phyloP scores from a whole-genome alignment of 2,797 vertebrate genomes.

The Arrhamphus sclerolepis region DNA sequence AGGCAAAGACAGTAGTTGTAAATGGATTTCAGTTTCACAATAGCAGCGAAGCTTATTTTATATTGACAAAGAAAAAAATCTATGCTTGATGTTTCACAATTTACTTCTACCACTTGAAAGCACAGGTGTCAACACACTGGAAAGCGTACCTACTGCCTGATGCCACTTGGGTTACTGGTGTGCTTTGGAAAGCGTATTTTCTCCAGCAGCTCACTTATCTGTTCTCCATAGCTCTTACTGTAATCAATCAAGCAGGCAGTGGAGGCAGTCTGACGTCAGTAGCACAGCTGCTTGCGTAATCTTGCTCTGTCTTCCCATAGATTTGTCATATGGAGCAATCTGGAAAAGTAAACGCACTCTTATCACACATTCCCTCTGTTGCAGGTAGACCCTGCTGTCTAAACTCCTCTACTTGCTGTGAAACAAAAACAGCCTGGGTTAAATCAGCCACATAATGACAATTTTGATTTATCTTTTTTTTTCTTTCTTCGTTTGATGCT shows the following conservation, averaged over 20 bases:
- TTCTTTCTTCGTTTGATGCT: no score
- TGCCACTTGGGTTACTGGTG: slow-evolving; percentile 26
- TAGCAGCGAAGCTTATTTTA: no score
- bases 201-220: slow-evolving; percentile 28
- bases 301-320: slow-evolving; percentile 52
- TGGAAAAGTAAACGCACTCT: slow-evolving; percentile 67
- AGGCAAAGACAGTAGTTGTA: not conserved
- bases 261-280: slow-evolving; percentile 65
- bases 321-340: slow-evolving; percentile 60
- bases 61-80: no score
- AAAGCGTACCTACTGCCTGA: not conserved
- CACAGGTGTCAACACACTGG: slow-evolving; percentile 5
- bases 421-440: not conserved
- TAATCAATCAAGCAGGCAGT: slow-evolving; percentile 73
- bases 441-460: slow-evolving; percentile 9
- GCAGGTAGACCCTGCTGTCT: slow-evolving; percentile 14
- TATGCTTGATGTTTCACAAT: no score
- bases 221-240: slow-evolving; percentile 47
- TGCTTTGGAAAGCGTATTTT: slow-evolving; percentile 44
- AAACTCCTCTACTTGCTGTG: slow-evolving; percentile 5
- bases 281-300: slow-evolving; percentile 68
- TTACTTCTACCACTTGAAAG: not conserved
- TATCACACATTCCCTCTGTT: slow-evolving; percentile 56
- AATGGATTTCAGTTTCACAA: no score
- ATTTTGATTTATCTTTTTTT: not conserved